A percentile compares a stretch with the other conserved stretches of the same genome.
These are phyloP conservation scores for Perdita meconis DNA, from an alignment of 2,888 invertebrate genomes.

Conservation along the genomic window DNA sequence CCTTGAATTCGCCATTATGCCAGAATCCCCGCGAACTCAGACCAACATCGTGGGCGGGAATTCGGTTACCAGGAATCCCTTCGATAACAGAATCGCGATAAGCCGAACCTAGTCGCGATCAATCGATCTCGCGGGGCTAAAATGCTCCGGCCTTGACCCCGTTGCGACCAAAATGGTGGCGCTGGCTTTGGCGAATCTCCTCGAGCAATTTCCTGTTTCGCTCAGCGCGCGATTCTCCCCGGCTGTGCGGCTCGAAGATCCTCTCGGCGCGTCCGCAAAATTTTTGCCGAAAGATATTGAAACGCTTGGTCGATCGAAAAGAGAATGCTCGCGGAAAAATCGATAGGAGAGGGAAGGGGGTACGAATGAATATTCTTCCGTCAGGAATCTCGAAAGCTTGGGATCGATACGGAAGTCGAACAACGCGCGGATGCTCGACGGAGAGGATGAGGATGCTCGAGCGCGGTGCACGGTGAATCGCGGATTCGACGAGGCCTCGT, in stretches of 20 bases:
- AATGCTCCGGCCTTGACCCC: constrained; percentile 64
- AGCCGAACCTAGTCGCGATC: constrained; percentile 35
- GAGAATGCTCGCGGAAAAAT: too few relatives aligned
- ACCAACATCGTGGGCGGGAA: too few relatives aligned
- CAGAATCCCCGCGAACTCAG: too few relatives aligned
- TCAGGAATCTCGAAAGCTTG: constrained; percentile 2
- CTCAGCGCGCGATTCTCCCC: constrained; percentile 33
- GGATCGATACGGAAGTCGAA: constrained; percentile 28
- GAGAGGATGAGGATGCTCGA: constrained; percentile 13
- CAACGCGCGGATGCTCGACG: constrained; percentile 16
- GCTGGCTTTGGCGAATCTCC: constrained; percentile 32
- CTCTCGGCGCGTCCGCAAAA: too few relatives aligned
- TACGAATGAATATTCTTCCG: too few relatives aligned
- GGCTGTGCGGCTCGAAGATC: too few relatives aligned
- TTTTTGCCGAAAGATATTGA: too few relatives aligned
- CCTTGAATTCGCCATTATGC: too few relatives aligned
- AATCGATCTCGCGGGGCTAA: constrained; percentile 56
- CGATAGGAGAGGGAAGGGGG: too few relatives aligned
- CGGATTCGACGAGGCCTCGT: constrained; percentile 48
- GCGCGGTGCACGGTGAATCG: constrained; percentile 41
- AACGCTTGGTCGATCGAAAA: too few relatives aligned
- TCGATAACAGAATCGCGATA: constrained; percentile 4
- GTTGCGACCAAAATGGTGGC: constrained; percentile 57
- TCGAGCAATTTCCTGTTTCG: constrained; percentile 54
- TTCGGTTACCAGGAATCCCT: neutral